Percentiles rank a stretch among this genome's conserved stretches.
Conservation (phyloP, 2,888 invertebrate genomes). For the Latheticus oryzae region DNA sequence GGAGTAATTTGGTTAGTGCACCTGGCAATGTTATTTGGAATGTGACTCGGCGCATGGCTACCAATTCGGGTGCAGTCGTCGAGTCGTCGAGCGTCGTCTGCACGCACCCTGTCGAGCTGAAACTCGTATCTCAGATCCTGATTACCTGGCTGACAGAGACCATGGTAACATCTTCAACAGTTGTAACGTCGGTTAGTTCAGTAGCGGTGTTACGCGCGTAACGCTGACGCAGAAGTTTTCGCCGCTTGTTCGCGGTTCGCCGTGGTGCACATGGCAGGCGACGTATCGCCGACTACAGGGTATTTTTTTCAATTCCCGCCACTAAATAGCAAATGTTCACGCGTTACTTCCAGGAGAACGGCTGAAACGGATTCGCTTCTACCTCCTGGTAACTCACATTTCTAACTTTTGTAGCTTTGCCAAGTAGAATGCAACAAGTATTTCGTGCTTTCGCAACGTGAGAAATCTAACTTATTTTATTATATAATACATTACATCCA, state of each 20-base stretch:
- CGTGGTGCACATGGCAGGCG: slow-evolving; percentile 41
- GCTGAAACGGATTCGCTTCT: slow-evolving; percentile 19
- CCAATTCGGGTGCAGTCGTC: slow-evolving; percentile 22
- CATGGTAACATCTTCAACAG: too few relatives aligned
- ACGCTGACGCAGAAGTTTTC: slow-evolving; percentile 12
- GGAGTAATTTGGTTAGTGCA: slow-evolving; percentile 14
- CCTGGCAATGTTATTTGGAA: slow-evolving; percentile 19
- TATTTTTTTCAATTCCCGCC: slow-evolving; percentile 14
- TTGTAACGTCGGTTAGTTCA: slow-evolving; percentile 22
- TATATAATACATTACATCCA: too few relatives aligned
- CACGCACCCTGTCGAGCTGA: slow-evolving; percentile 32
- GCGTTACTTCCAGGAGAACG: slow-evolving; percentile 16
- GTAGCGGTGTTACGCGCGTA: slow-evolving; percentile 24
- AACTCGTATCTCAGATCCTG: slow-evolving; percentile 13
- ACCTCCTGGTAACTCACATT: slow-evolving; percentile 24
- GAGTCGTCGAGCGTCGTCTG: slow-evolving; percentile 21
- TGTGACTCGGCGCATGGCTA: slow-evolving; percentile 14
- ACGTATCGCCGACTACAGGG: slow-evolving; percentile 32
- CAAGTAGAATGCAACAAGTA: too few relatives aligned
- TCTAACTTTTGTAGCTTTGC: too few relatives aligned
- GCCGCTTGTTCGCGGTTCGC: too few relatives aligned
- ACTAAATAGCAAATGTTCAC: slow-evolving; percentile 18
- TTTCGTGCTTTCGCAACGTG: too few relatives aligned
- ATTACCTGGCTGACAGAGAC: slow-evolving; percentile 22
- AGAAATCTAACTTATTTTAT: too few relatives aligned